Percentiles rank a stretch among this genome's conserved stretches.
phyloP scores from a whole-genome alignment of 2,113 vertebrate species.

The Garra rufa region DNA sequence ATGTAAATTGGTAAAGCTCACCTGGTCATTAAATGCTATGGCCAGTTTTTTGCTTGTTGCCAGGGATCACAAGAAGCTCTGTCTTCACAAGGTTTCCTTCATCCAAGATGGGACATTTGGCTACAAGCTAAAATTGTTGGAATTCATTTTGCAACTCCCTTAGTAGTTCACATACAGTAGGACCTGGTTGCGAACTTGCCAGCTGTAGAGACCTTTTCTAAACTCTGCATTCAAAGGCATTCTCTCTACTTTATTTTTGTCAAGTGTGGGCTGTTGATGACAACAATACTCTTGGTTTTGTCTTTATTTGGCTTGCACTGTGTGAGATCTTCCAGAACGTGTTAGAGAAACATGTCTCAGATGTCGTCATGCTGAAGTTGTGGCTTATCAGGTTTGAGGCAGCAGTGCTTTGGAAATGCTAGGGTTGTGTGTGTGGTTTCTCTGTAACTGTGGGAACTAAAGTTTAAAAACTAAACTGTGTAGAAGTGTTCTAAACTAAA shows the following conservation, averaged over 20 bases:
- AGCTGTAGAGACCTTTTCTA: slow-evolving; percentile 47
- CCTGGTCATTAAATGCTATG: too few relatives aligned
- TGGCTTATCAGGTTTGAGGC: slow-evolving; percentile 58
- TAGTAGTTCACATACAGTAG: too few relatives aligned
- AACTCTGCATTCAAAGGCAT: slow-evolving; percentile 65
- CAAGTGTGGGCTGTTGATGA: slow-evolving; percentile 59
- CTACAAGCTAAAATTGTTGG: too few relatives aligned
- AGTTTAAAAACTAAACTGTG: not conserved
- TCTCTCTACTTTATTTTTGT: slow-evolving; percentile 59
- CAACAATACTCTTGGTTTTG: slow-evolving; percentile 67
- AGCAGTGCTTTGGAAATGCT: slow-evolving; percentile 67
- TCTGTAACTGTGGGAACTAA: not conserved
- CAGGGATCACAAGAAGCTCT: too few relatives aligned
- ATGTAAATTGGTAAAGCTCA: too few relatives aligned
- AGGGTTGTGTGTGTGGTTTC: not conserved
- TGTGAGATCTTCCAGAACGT: slow-evolving; percentile 54
- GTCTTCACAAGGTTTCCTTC: too few relatives aligned
- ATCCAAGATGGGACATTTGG: too few relatives aligned
- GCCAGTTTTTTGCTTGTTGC: too few relatives aligned
- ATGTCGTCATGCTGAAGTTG: slow-evolving; percentile 45
- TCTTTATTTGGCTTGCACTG: slow-evolving; percentile 74
- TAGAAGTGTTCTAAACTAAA: not conserved
- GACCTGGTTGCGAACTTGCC: not conserved
- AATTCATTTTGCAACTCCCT: too few relatives aligned
- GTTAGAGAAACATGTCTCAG: not conserved